These are phyloP conservation scores for Prunella fulvescens DNA, from an alignment of 2,113 vertebrate species.

Conservation along the genomic window DNA sequence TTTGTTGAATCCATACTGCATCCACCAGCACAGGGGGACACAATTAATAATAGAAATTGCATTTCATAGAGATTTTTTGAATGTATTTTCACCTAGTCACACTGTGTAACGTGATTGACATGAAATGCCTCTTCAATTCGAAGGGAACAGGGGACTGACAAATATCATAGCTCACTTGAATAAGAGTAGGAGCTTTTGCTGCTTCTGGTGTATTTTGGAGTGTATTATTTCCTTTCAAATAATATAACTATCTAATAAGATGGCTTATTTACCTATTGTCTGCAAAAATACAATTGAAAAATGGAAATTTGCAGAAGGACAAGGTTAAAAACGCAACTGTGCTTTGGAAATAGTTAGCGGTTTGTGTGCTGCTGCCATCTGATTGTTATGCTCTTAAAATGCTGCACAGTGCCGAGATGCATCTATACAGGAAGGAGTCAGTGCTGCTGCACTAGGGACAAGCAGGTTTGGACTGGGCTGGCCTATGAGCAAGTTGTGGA, in stretches of 20 bases:
- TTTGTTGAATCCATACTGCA: neutral
- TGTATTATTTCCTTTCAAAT: neutral
- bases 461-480: neutral
- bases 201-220: neutral
- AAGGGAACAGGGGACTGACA: neutral
- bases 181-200: neutral
- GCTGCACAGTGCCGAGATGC: neutral
- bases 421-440: too few species aligned
- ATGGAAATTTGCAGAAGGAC: neutral
- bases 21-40: too few species aligned
- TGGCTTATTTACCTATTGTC: neutral
- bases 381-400: neutral
- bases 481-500: neutral
- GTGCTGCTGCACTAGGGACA: neutral
- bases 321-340: neutral
- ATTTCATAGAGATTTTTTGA: neutral
- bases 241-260: neutral
- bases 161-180: neutral
- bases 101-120: neutral
- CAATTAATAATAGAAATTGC: neutral
- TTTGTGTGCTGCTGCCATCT: slow-evolving; percentile 73
- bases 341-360: neutral
- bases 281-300: neutral
- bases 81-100: neutral
- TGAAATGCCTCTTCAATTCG: neutral